Conservation (phyloP, 2,797 vertebrate species). For the Hoplostethus mediterraneus region DNA sequence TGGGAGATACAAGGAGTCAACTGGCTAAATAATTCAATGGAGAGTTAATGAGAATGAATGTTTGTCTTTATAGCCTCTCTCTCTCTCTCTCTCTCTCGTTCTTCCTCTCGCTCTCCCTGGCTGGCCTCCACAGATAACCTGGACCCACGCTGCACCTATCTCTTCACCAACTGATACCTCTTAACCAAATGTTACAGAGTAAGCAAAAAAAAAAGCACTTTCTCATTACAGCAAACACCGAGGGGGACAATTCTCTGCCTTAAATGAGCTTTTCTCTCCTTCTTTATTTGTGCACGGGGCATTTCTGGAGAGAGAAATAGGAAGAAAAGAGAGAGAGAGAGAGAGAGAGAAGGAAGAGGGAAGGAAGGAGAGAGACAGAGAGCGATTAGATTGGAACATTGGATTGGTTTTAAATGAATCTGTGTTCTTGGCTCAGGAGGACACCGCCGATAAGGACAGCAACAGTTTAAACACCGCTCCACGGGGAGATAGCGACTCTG, state of each 20-base stretch:
- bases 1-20: conserved; percentile 62
- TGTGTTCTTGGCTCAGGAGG: conserved; percentile 22
- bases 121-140: conserved; percentile 71
- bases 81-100: conserved; percentile 34
- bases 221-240: conserved; percentile 27
- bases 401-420: conserved; percentile 37
- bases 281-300: conserved; percentile 4
- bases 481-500: conserved; percentile 35
- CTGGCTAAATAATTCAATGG: conserved; percentile 64
- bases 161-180: conserved; percentile 53
- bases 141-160: conserved; percentile 65
- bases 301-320: background rate
- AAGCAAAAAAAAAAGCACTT: background rate
- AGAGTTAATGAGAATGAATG: conserved; percentile 77
- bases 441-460: conserved; percentile 46
- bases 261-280: conserved; percentile 16
- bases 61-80: conserved; percentile 53
- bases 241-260: conserved; percentile 15
- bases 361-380: background rate
- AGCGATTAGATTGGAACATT: conserved; percentile 26
- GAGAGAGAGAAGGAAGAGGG: background rate
- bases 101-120: conserved; percentile 46
- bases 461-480: conserved; percentile 37
- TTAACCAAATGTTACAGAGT: conserved; percentile 39
- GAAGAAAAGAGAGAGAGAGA: background rate